Evolutionary conservation across 2,888 invertebrate genomes (phyloP).

Genomic region (Tipula confusa): DNA sequence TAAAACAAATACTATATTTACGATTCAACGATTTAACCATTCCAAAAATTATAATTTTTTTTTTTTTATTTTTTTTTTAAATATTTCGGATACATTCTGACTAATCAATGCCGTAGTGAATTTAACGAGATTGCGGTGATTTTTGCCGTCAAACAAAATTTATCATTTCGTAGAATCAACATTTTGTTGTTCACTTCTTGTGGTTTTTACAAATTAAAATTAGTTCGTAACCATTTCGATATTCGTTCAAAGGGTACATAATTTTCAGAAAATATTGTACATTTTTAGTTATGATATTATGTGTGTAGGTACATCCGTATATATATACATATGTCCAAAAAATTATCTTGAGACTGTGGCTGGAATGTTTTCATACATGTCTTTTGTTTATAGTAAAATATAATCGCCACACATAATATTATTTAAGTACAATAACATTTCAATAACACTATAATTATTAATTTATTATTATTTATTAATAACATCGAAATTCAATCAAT

Average conservation of each 20-base stretch:
- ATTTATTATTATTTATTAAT: slow-evolving; percentile 26
- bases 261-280: too few relatives aligned
- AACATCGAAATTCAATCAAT: slow-evolving; percentile 26
- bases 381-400: neutral
- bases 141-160: neutral
- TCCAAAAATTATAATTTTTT: too few relatives aligned
- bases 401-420: neutral
- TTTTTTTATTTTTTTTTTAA: too few relatives aligned
- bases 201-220: neutral
- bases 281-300: neutral
- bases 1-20: too few relatives aligned
- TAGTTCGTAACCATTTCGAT: neutral
- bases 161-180: neutral
- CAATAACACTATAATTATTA: slow-evolving; percentile 5
- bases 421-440: neutral
- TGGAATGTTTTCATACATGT: neutral
- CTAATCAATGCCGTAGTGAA: neutral
- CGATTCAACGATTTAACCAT: too few relatives aligned
- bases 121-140: neutral
- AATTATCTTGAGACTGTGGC: neutral
- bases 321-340: neutral
- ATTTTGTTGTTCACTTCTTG: neutral
- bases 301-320: neutral
- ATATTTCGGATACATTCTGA: neutral
- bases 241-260: neutral